A percentile compares a stretch with the other conserved stretches of the same genome.
phyloP scores from a whole-genome alignment of 2,797 vertebrate species.

The Crocodylus rhombifer region DNA sequence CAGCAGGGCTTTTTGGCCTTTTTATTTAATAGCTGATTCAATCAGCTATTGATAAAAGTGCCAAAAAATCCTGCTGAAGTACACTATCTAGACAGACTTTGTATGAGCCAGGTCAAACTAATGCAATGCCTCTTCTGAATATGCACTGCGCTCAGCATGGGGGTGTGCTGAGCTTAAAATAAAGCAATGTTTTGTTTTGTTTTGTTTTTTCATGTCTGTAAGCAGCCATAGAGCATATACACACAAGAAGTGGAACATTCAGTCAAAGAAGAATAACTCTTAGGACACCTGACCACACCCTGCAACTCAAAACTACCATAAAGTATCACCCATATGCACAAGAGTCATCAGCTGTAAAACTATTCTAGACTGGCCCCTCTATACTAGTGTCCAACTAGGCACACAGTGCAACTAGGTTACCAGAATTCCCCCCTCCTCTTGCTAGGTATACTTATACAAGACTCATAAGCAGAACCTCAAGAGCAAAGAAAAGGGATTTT shows the following conservation, averaged over 20 bases:
- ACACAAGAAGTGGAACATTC: not conserved
- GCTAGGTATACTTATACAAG: not conserved
- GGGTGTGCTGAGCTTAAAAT: too few species aligned
- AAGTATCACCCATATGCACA: too few species aligned
- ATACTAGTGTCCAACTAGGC: too few species aligned
- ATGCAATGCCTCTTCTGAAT: too few species aligned
- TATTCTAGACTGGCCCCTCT: not conserved
- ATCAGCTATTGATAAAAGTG: not conserved
- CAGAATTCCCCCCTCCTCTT: not conserved
- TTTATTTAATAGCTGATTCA: too few species aligned
- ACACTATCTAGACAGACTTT: too few species aligned
- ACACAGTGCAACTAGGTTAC: fast-evolving
- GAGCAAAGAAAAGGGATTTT: not conserved
- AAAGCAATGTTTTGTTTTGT: too few species aligned
- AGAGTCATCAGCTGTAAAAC: not conserved
- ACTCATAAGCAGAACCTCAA: fast-evolving
- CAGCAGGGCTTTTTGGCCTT: too few species aligned
- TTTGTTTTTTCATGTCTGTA: too few species aligned
- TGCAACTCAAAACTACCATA: not conserved
- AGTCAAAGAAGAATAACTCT: not conserved
- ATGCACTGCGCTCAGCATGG: too few species aligned
- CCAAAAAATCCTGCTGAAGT: not conserved
- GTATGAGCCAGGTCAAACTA: too few species aligned
- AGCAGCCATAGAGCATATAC: not conserved
- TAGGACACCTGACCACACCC: not conserved